Evolutionary conservation across 2,888 invertebrate genomes (phyloP).

Genomic region (Pterobdella sp.): DNA sequence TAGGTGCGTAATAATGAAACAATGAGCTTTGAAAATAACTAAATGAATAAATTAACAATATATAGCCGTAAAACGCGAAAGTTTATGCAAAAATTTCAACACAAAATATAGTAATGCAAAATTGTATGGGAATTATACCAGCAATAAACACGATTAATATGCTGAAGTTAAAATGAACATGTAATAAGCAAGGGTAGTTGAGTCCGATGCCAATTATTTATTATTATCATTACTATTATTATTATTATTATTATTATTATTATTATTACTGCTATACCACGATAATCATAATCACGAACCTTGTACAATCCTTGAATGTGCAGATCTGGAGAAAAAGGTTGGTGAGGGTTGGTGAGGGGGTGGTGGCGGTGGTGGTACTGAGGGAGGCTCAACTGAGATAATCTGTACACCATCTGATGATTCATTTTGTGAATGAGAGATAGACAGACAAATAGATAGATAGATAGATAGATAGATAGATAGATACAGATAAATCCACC

Average conservation of each 20-base stretch:
- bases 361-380: constrained; percentile 10
- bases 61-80: too few relatives aligned
- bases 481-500: not conserved
- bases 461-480: not conserved
- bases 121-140: too few relatives aligned
- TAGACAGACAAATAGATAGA: not conserved
- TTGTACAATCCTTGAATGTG: not conserved
- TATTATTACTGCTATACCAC: not conserved
- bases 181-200: too few relatives aligned
- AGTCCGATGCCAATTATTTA: too few relatives aligned
- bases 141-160: too few relatives aligned
- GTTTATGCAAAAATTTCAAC: too few relatives aligned
- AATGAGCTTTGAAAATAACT: too few relatives aligned
- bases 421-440: not conserved
- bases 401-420: not conserved
- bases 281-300: not conserved
- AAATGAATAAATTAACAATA: too few relatives aligned
- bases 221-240: not conserved
- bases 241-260: not conserved
- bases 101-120: too few relatives aligned
- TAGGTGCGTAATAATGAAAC: too few relatives aligned
- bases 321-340: not conserved
- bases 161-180: too few relatives aligned
- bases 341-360: not conserved
- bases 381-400: not conserved